These are phyloP conservation scores for Steatocranus sp. DNA, from an alignment of 2,797 vertebrate species.

Conservation along the genomic window DNA sequence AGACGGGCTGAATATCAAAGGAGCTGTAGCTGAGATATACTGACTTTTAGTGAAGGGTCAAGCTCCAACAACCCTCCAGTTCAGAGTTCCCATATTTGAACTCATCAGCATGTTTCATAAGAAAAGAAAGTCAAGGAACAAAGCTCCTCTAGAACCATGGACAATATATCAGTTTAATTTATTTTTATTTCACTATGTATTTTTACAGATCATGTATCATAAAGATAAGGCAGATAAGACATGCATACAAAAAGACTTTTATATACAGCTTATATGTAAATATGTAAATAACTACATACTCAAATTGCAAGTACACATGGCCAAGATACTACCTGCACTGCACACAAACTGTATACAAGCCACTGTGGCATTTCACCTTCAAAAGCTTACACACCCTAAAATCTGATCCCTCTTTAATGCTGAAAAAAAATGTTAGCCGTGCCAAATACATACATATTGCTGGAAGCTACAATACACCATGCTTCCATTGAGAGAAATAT, in stretches of 20 bases:
- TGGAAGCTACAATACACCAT: background rate
- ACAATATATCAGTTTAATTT: background rate
- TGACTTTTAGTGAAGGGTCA: background rate
- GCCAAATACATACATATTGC: background rate
- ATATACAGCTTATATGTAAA: background rate
- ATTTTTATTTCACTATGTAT: background rate
- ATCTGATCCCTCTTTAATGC: slow-evolving; percentile 19
- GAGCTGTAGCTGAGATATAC: background rate
- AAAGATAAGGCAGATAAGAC: background rate
- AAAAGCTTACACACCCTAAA: background rate
- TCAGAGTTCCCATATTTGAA: background rate
- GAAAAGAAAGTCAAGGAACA: background rate
- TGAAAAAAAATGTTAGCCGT: background rate
- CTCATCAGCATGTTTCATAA: background rate
- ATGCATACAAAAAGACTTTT: background rate
- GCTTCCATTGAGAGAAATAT: slow-evolving; percentile 2
- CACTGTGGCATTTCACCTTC: background rate
- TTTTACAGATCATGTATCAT: background rate
- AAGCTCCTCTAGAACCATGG: background rate
- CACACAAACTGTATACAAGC: background rate
- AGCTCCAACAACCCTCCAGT: background rate
- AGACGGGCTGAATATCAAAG: background rate
- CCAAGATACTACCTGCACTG: background rate
- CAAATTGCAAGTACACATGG: background rate
- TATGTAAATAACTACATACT: background rate